phyloP scores from a whole-genome alignment of 2,797 vertebrate genomes.

The Dermochelys coriacea region DNA sequence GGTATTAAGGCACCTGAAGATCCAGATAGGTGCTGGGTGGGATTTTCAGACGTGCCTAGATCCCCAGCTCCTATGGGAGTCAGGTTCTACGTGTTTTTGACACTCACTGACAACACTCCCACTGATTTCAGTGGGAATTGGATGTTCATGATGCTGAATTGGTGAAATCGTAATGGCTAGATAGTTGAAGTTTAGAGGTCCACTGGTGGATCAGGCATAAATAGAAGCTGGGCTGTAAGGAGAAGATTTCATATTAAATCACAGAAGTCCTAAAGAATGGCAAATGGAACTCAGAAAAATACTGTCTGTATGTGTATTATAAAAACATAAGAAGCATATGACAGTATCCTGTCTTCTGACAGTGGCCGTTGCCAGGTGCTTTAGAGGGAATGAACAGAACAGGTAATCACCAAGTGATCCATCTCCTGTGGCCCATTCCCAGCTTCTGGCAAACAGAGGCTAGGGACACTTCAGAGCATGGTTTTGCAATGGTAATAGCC shows the following conservation, averaged over 20 bases:
- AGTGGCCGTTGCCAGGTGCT: too few relatives aligned
- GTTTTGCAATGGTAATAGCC: too few relatives aligned
- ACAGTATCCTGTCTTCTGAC: too few relatives aligned
- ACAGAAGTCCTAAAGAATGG: neutral
- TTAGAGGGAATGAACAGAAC: too few relatives aligned
- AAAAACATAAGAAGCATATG: too few relatives aligned
- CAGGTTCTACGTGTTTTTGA: neutral
- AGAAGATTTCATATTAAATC: neutral
- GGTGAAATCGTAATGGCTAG: neutral
- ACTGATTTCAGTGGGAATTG: too few relatives aligned
- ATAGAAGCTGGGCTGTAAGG: neutral
- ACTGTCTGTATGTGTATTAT: neutral
- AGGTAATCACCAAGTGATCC: too few relatives aligned
- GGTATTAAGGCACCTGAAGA: conserved; percentile 20
- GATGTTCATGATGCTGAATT: neutral
- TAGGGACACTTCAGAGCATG: too few relatives aligned
- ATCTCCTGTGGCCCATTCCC: too few relatives aligned
- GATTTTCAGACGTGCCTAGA: neutral
- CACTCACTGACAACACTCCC: too few relatives aligned
- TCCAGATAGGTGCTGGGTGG: neutral
- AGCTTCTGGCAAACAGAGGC: too few relatives aligned
- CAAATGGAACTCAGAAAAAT: neutral
- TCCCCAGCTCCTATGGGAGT: neutral
- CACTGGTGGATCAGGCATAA: neutral
- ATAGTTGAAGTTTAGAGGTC: neutral